Evolutionary conservation across 1,140 invertebrate species (phyloP), one percentile per base, ranked within the genome.

Genomic region (Solenopsis fugax): DNA sequence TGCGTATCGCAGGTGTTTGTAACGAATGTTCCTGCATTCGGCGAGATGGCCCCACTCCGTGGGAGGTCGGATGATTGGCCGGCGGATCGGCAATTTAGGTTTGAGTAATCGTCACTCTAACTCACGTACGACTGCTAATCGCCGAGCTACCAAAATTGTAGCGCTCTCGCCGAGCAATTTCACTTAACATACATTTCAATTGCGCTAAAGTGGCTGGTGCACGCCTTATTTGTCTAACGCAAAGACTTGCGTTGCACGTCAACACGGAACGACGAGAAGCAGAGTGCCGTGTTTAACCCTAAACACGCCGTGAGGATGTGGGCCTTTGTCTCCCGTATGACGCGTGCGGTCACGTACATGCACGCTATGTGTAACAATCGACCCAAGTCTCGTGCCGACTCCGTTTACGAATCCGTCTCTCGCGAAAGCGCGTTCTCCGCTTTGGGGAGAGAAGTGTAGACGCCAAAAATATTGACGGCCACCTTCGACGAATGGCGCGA

Each of bases 401-500:
- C 76, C 86, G 73, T 90, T 89, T 89, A 76, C 77, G 58, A 41
- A 41, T 41, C 41, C 54, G 34, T 37, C 52, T 16, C n/a, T 24
- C n/a, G 60, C 73, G 65, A 73, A 60, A 45, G 41, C 7, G 52
- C 34, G n/a, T 80, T 67, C 76, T 73, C 34, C 34, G 50, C 54
- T 64, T 60, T 29, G 9, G 12, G 29, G 21, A 29, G 18, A 12
- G 48, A 82, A 41, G 54, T 34, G 64, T 52, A 48, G 64, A 16
- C 37, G 82, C 56, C 45, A 58, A 88, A 89, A 88, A 84, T 73
- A 41, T 88, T 86, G 76, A 73, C 75, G 24, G 34, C 48, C 48
- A 81, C 41, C 50, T 87, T 71, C 7, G 16, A 37, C 34, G 24
- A 18, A 34, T 2, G 21, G 82, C 75, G 48, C 82, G 69, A 86